Evolutionary conservation across 2,113 vertebrate species (phyloP).

Genomic region (Anguilla rostrata): DNA sequence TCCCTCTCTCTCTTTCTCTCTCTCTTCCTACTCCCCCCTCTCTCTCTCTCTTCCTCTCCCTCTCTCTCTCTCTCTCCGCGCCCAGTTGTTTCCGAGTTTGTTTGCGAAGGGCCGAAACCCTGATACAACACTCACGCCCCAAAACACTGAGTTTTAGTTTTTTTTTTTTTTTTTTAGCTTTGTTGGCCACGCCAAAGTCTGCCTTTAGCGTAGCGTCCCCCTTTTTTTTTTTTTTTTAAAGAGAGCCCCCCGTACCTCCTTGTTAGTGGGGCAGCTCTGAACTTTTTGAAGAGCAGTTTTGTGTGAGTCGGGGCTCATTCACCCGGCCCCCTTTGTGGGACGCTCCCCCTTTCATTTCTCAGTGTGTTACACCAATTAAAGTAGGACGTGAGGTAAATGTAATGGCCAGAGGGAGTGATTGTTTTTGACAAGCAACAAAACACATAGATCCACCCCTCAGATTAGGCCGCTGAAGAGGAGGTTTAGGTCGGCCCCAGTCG

Average conservation of each 20-base stretch:
- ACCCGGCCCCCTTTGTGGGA: slow-evolving; percentile 79
- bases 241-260: slow-evolving; percentile 79
- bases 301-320: slow-evolving; percentile 86
- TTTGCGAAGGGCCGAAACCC: slow-evolving; percentile 29
- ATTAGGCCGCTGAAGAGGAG: slow-evolving; percentile 95
- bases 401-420: slow-evolving; percentile 94
- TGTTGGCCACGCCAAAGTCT: slow-evolving; percentile 61
- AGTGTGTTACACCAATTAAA: slow-evolving; percentile 97
- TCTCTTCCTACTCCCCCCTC: too few relatives aligned
- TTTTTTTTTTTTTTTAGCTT: background rate
- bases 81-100: slow-evolving; percentile 27
- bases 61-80: background rate
- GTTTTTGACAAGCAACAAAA: slow-evolving; percentile 99
- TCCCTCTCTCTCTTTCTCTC: too few relatives aligned
- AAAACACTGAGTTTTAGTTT: slow-evolving; percentile 7
- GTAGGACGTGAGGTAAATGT: slow-evolving; percentile 98
- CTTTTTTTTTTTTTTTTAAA: slow-evolving; percentile 30
- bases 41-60: too few relatives aligned
- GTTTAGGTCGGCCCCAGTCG: slow-evolving; percentile 85
- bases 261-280: slow-evolving; percentile 86
- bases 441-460: slow-evolving; percentile 97
- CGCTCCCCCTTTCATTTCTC: slow-evolving; percentile 85
- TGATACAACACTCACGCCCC: slow-evolving; percentile 29
- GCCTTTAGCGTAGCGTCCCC: slow-evolving; percentile 81
- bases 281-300: slow-evolving; percentile 88